Percentiles rank a stretch among this genome's conserved stretches.
Evolutionary conservation across 1,140 invertebrate genomes (phyloP).

Genomic region (Ladona fulva): DNA sequence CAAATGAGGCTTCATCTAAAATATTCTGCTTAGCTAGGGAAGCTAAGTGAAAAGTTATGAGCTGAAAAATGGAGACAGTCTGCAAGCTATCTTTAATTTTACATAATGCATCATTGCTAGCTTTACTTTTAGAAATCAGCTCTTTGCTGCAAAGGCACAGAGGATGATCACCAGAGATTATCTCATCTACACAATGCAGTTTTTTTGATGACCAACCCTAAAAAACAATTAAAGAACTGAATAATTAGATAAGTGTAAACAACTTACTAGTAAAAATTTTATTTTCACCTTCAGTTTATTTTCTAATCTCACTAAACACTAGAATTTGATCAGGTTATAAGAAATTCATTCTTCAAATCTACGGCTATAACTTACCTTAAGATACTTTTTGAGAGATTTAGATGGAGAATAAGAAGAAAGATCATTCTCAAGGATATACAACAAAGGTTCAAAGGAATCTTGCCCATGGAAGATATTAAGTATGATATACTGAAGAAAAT

Average conservation of each 20-base stretch:
- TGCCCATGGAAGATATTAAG: constrained; percentile 33
- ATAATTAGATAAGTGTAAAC: too few species aligned
- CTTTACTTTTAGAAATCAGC: too few species aligned
- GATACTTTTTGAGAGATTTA: neutral
- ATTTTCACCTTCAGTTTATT: too few species aligned
- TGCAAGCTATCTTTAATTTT: neutral
- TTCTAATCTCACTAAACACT: too few species aligned
- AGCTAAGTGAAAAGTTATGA: neutral
- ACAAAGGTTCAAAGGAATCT: constrained; percentile 28
- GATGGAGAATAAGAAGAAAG: neutral
- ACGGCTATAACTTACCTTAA: neutral
- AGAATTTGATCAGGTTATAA: too few species aligned
- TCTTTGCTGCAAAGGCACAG: too few species aligned
- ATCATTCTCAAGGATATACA: constrained; percentile 23
- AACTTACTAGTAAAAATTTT: too few species aligned
- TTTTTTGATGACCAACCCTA: too few species aligned
- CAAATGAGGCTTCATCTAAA: neutral
- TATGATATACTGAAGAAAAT: constrained; percentile 29
- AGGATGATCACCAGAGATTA: too few species aligned
- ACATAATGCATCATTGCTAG: neutral
- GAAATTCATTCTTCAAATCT: too few species aligned
- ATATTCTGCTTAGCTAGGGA: neutral
- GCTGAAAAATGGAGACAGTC: neutral
- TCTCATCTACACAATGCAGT: too few species aligned
- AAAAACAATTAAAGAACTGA: too few species aligned